phyloP scores from a whole-genome alignment of 2,113 vertebrate species.

The Labeo catla region DNA sequence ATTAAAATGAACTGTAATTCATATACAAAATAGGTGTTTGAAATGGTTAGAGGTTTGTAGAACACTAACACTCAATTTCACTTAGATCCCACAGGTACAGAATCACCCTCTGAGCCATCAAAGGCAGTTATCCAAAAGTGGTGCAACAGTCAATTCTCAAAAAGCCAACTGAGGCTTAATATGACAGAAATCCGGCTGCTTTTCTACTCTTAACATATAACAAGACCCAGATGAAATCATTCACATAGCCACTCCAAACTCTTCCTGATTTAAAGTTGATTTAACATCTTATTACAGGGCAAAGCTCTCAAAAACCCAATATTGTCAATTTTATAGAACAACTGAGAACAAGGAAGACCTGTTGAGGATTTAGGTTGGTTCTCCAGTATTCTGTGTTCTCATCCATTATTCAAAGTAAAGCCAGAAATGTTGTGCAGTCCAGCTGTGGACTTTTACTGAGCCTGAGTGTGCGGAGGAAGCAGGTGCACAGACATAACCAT shows the following conservation, averaged over 20 bases:
- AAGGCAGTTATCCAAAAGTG: neutral
- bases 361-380: slow-evolving; percentile 1
- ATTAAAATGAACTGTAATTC: neutral
- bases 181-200: neutral
- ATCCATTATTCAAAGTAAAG: slow-evolving; percentile 53
- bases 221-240: neutral
- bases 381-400: slow-evolving; percentile 31
- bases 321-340: neutral
- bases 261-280: neutral
- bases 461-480: slow-evolving; percentile 64
- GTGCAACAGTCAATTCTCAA: neutral
- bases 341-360: neutral
- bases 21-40: neutral
- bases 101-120: neutral
- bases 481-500: slow-evolving; percentile 67
- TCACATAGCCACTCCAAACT: neutral
- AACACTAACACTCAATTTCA: slow-evolving; percentile 1
- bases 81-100: neutral
- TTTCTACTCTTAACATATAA: neutral
- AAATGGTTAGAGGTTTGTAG: no score
- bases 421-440: neutral
- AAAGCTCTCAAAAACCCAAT: neutral
- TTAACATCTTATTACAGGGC: neutral
- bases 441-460: slow-evolving; percentile 59
- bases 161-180: neutral